Evolutionary conservation across 2,888 invertebrate species (phyloP).

Genomic region (Acrobasis suavella): DNA sequence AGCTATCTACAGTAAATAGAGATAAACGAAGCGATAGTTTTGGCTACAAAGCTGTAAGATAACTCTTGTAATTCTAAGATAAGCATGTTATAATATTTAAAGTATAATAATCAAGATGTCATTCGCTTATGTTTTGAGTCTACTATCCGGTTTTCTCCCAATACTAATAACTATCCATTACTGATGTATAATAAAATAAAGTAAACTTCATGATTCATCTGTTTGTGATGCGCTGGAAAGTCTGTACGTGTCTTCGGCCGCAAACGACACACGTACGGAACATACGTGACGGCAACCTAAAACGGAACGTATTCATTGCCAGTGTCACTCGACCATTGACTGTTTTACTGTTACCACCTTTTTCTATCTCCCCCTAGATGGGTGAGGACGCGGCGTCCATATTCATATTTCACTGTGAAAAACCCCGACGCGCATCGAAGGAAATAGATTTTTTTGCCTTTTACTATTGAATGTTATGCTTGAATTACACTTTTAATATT

Average conservation of each 20-base stretch:
- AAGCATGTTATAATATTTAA: not conserved
- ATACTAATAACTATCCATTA: too few species aligned
- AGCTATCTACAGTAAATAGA: not conserved
- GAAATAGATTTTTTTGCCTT: constrained; percentile 37
- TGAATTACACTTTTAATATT: constrained; percentile 4
- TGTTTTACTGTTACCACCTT: constrained; percentile 75
- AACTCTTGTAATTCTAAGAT: not conserved
- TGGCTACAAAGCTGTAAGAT: too few species aligned
- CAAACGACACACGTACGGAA: constrained; percentile 60
- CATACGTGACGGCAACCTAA: constrained; percentile 69
- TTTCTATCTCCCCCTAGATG: constrained; percentile 58
- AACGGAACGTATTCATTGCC: constrained; percentile 69
- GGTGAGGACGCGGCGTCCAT: constrained; percentile 63
- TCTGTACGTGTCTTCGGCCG: constrained; percentile 52
- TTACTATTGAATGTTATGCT: constrained; percentile 23
- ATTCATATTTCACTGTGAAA: constrained; percentile 68
- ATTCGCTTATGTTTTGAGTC: too few species aligned
- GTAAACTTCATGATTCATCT: constrained; percentile 45
- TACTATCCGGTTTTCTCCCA: too few species aligned
- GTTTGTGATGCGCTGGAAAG: constrained; percentile 67
- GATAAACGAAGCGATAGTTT: too few species aligned
- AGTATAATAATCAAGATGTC: too few species aligned
- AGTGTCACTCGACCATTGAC: constrained; percentile 73
- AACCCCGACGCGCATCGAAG: constrained; percentile 46
- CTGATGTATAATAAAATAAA: not conserved